These are phyloP conservation scores for Graphium colonna DNA, from an alignment of 2,888 invertebrate species.

Conservation along the genomic window DNA sequence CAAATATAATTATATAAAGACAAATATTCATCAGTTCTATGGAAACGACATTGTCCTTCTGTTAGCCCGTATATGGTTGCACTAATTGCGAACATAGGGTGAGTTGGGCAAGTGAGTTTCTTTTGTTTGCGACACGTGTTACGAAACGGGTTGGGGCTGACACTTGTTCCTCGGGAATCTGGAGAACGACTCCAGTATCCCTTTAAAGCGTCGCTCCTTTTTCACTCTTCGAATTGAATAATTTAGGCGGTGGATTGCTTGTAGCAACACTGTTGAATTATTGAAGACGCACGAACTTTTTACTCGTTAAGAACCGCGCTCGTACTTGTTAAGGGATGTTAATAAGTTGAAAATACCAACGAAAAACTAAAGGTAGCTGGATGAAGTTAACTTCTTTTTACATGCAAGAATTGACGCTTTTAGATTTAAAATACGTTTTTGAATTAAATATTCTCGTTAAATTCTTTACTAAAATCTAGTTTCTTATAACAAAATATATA, in stretches of 20 bases:
- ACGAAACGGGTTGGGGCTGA: slow-evolving; percentile 73
- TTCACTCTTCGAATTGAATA: slow-evolving; percentile 44
- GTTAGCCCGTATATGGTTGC: not conserved
- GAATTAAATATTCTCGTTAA: no score
- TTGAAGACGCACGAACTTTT: slow-evolving; percentile 19
- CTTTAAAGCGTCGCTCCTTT: slow-evolving; percentile 49
- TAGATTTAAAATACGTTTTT: not conserved
- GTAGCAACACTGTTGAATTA: slow-evolving; percentile 25
- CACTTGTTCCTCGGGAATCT: slow-evolving; percentile 64
- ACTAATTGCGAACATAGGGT: slow-evolving; percentile 40
- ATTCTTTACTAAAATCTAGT: no score
- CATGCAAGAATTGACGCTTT: no score
- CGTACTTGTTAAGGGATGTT: slow-evolving; percentile 3
- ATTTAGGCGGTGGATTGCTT: slow-evolving; percentile 41
- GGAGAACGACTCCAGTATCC: slow-evolving; percentile 56
- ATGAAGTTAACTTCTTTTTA: no score
- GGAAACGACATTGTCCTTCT: not conserved
- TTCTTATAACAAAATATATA: no score
- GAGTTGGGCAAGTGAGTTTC: slow-evolving; percentile 57
- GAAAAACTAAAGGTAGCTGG: not conserved
- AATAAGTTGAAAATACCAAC: slow-evolving; percentile 5
- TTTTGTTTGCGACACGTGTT: slow-evolving; percentile 78
- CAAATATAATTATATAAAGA: no score
- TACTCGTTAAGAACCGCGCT: slow-evolving; percentile 10
- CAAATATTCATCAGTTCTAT: no score